phyloP scores from a whole-genome alignment of 2,113 vertebrate species.

The Macrotus californicus region DNA sequence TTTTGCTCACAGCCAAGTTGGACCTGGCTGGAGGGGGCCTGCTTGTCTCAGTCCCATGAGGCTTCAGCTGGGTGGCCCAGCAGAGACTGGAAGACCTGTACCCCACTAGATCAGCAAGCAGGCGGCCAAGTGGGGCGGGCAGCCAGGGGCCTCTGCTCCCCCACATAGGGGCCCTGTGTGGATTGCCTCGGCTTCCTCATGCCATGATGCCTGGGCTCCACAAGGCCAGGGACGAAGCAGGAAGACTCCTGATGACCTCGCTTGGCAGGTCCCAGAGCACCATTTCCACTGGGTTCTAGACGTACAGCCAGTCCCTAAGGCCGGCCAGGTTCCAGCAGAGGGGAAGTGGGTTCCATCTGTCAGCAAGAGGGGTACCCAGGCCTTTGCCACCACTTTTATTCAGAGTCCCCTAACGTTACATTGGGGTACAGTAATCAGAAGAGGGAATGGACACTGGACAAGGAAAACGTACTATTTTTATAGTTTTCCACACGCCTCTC shows the following conservation, averaged over 20 bases:
- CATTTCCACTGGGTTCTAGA: accelerated
- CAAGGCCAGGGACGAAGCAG: not conserved
- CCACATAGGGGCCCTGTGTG: accelerated
- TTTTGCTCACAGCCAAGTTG: not conserved
- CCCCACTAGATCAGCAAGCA: accelerated
- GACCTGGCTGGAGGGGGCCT: accelerated
- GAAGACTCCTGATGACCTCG: not conserved
- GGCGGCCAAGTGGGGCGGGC: not conserved
- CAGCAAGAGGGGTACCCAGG: not conserved
- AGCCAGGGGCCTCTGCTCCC: no score
- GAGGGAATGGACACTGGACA: no score
- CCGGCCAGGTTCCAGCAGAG: not conserved
- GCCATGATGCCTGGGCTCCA: accelerated
- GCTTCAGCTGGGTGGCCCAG: not conserved
- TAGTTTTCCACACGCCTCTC: not conserved
- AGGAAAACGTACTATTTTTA: accelerated
- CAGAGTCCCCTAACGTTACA: not conserved
- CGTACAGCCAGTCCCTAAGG: not conserved
- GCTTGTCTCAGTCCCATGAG: not conserved
- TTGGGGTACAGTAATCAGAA: not conserved
- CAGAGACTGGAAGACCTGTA: not conserved
- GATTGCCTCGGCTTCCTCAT: not conserved
- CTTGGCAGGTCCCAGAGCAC: accelerated
- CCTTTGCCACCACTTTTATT: not conserved
- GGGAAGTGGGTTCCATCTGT: not conserved